Conservation (phyloP, 2,888 invertebrate genomes). For the Bombyx huttoni region DNA sequence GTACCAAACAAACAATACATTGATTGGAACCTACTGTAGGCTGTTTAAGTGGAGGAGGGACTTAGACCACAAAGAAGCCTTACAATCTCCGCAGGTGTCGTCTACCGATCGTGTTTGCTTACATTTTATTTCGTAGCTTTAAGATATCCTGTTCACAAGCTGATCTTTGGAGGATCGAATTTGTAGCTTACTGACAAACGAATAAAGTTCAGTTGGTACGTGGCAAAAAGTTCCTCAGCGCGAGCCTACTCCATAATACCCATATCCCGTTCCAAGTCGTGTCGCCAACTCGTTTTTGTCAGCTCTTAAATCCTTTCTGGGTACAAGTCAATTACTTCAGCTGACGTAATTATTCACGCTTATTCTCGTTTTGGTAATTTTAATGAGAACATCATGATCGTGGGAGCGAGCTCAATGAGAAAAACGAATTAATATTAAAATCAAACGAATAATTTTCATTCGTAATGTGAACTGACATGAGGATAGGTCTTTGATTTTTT, state of each 20-base stretch:
- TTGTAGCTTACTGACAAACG: neutral
- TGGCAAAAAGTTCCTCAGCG: neutral
- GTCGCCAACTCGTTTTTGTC: constrained; percentile 6
- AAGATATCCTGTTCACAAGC: constrained; percentile 1
- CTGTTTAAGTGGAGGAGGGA: neutral
- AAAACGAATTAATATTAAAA: neutral
- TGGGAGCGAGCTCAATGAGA: neutral
- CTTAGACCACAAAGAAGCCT: constrained; percentile 58
- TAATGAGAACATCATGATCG: neutral
- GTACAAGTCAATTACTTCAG: constrained; percentile 4
- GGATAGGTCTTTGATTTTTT: neutral
- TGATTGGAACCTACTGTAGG: neutral
- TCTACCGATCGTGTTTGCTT: constrained; percentile 39
- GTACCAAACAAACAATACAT: too few species aligned
- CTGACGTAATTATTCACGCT: neutral
- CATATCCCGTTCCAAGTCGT: constrained; percentile 10
- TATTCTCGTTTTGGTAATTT: neutral
- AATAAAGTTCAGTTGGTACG: neutral
- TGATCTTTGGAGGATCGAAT: neutral
- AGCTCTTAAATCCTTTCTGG: neutral
- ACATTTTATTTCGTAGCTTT: constrained; percentile 32
- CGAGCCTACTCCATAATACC: constrained; percentile 11
- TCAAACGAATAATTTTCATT: neutral
- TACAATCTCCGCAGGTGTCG: constrained; percentile 60
- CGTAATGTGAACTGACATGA: neutral